Base-by-base conservation (phyloP, 2,797 vertebrate species). In the Pampus argenteus region DNA sequence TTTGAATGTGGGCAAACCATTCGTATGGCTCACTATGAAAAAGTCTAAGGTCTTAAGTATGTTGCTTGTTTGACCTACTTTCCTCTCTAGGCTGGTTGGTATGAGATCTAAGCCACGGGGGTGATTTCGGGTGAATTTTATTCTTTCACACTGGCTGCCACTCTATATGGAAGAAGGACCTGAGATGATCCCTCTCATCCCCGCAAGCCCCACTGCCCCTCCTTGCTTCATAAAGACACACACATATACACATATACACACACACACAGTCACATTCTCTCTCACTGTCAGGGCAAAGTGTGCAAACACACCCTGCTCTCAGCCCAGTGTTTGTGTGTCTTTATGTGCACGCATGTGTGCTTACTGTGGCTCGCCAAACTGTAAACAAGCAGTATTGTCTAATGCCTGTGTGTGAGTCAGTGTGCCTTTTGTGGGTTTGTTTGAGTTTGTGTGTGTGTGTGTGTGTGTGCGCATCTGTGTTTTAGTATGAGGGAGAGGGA, bases 341-440 rank as follows among this genome's bases (percentile, higher is more conserved):
- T 86, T 84, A 82, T 86, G 86, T 86, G 88, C 86, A 86, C 72
- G 84, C 81, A 82, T 89, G 92, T 91, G 88, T 90, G 89, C 87
- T 88, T 85, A 88, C 88, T 85, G 88, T 79, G 69, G 84, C 87
- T 87, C 68, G 87, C 92, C 91, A 92, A 94, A 94, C 93, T 94
- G 93, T 95, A 94, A 95, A 95, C 93, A 94, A 93, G 91, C 91
- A 87, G 90, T 92, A 93, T 93, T 94, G 93, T 94, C 89, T 92
- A 86, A 91, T 93, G 89, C 84, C 88, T 87, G 80, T 91, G 88
- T 90, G 91, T 90, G 90, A 92, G 84, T 92, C 92, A 90, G 88
- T 92, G 91, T 91, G 89, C 85, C 88, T 89, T 91, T 92, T 91
- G 92, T 92, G 89, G 90, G 92, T 93, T 90, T 91, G 92, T 91